Conservation (phyloP, 2,888 invertebrate genomes). For the Ectemnius lituratus region DNA sequence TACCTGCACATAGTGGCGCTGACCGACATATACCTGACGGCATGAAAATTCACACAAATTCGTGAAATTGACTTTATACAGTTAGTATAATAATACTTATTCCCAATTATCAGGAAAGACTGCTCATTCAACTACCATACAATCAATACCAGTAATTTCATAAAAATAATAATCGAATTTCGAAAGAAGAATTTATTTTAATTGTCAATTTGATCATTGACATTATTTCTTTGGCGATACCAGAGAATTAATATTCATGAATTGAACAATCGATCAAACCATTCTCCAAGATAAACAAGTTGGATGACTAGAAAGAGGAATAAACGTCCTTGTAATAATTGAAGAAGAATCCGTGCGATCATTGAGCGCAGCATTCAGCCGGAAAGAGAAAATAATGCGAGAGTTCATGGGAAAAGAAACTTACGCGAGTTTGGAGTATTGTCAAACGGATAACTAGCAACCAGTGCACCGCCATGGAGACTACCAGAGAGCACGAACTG, state of each 20-base stretch:
- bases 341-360: too few relatives aligned
- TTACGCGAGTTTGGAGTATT: conserved; percentile 96
- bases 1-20: conserved; percentile 79
- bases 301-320: too few relatives aligned
- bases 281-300: too few relatives aligned
- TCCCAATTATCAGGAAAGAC: neutral
- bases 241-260: too few relatives aligned
- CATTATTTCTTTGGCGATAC: too few relatives aligned
- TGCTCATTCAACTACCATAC: neutral
- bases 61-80: conserved; percentile 43
- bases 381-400: too few relatives aligned
- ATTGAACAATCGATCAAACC: too few relatives aligned
- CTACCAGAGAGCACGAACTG: conserved; percentile 97
- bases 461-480: conserved; percentile 95
- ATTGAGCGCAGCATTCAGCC: too few relatives aligned
- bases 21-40: conserved; percentile 79
- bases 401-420: conserved; percentile 64
- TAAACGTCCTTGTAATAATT: too few relatives aligned
- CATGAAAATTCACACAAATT: conserved; percentile 69
- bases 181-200: too few relatives aligned
- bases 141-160: neutral
- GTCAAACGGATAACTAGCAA: conserved; percentile 98
- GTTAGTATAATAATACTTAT: conserved; percentile 18
- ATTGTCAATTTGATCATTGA: too few relatives aligned
- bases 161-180: too few relatives aligned